These are phyloP conservation scores for Thunnus maccoyii DNA, from an alignment of 2,113 vertebrate genomes.

Conservation along the genomic window DNA sequence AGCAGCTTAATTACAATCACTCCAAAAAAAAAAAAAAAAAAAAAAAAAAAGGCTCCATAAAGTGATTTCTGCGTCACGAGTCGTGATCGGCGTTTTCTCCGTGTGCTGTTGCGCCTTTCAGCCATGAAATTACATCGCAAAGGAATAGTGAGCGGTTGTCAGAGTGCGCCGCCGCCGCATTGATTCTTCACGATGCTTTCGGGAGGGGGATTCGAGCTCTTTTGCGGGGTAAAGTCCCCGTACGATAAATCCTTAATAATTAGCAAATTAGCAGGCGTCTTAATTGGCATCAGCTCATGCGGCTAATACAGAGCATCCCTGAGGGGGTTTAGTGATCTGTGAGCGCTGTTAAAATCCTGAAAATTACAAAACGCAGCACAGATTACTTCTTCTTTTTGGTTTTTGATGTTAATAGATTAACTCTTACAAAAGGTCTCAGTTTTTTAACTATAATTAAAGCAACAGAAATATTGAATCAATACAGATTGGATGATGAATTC, in stretches of 20 bases:
- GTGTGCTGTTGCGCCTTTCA: constrained; percentile 59
- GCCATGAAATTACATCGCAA: constrained; percentile 79
- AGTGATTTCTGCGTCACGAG: constrained; percentile 42
- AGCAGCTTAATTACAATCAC: constrained; percentile 62
- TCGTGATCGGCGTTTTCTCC: constrained; percentile 38
- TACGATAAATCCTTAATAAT: constrained; percentile 52
- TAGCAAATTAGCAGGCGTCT: constrained; percentile 55
- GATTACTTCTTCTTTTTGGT: too few relatives aligned
- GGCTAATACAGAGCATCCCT: not conserved
- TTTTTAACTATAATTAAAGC: too few relatives aligned
- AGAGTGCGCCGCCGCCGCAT: constrained; percentile 2
- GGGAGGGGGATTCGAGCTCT: not conserved
- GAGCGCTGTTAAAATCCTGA: not conserved
- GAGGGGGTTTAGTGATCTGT: not conserved
- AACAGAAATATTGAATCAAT: too few relatives aligned
- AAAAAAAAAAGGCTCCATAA: constrained; percentile 53
- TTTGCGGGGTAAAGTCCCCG: constrained; percentile 32
- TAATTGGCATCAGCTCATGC: constrained; percentile 10
- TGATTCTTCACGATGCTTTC: constrained; percentile 34
- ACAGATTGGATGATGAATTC: too few relatives aligned
- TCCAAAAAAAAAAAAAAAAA: not conserved
- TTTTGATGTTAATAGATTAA: not conserved
- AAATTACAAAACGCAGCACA: not conserved
- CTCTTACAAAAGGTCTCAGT: too few relatives aligned
- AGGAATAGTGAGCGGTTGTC: constrained; percentile 56